Percentiles rank a stretch among this genome's conserved stretches.
phyloP scores from a whole-genome alignment of 2,113 vertebrate species.

The Cyprinodon brontotheroides region DNA sequence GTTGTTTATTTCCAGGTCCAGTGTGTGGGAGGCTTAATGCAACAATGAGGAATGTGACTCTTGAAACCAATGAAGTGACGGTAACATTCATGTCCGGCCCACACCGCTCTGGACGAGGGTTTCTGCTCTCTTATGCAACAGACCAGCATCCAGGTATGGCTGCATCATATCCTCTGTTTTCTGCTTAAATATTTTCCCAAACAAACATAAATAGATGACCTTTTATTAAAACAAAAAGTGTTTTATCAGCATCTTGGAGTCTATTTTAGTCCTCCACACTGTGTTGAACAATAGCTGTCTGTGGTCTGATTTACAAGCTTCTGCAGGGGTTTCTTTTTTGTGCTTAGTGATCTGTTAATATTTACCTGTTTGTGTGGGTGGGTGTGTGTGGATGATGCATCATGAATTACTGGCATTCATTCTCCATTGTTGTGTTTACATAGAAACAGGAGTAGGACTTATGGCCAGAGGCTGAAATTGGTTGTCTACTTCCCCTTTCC shows the following conservation, averaged over 20 bases:
- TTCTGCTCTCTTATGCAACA: conserved; percentile 86
- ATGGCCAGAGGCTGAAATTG: conserved; percentile 60
- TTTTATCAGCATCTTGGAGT: background rate
- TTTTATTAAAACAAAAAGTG: background rate
- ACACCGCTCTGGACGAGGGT: conserved; percentile 86
- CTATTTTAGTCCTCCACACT: background rate
- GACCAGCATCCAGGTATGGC: conserved; percentile 81
- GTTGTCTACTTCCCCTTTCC: conserved; percentile 22
- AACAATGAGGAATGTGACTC: conserved; percentile 65
- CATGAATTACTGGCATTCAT: conserved; percentile 68
- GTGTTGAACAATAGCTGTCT: background rate
- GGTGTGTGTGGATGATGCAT: conserved; percentile 34
- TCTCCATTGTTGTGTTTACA: conserved; percentile 69
- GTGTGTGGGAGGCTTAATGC: conserved; percentile 79
- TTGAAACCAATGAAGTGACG: conserved; percentile 76
- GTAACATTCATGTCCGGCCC: conserved; percentile 81
- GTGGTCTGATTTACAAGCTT: conserved; percentile 25
- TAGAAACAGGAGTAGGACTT: conserved; percentile 49
- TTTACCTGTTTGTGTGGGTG: conserved; percentile 12
- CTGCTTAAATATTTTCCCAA: background rate
- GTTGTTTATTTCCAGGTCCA: conserved; percentile 76
- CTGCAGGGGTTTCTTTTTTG: conserved; percentile 1
- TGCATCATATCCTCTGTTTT: background rate
- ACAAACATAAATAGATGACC: background rate
- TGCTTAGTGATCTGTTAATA: conserved; percentile 12